Conservation (phyloP, 2,113 vertebrate genomes). For the Turdus rufiventris region DNA sequence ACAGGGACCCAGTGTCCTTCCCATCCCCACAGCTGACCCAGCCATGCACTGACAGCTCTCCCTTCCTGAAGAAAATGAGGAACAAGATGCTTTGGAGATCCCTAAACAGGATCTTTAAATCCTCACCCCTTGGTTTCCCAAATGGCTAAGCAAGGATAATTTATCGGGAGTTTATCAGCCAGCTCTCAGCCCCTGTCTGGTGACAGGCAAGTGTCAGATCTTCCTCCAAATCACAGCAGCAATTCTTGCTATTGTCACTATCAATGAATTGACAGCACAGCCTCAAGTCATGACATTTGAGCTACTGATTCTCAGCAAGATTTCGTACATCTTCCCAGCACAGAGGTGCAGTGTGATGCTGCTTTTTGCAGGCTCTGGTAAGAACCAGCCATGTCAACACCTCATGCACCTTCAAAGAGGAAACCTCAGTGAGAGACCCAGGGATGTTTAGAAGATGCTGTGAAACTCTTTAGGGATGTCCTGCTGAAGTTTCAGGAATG, state of each 20-base stretch:
- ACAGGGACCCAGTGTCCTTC: background rate
- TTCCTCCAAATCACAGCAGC: fast-evolving
- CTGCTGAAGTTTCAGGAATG: background rate
- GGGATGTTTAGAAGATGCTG: background rate
- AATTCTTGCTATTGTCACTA: background rate
- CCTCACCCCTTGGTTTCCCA: background rate
- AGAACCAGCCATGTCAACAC: background rate
- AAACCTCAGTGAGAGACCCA: background rate
- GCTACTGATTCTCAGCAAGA: background rate
- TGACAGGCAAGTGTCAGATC: background rate
- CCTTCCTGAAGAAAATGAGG: background rate
- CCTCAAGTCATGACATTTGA: background rate
- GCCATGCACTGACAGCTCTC: background rate
- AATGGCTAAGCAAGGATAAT: background rate
- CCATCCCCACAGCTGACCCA: background rate
- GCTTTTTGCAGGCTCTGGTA: background rate
- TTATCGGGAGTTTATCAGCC: background rate
- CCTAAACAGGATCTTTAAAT: background rate
- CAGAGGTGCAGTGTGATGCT: background rate
- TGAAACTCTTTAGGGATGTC: background rate
- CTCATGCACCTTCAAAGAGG: background rate
- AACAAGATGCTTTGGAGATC: background rate
- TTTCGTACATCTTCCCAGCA: background rate
- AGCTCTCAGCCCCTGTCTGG: background rate
- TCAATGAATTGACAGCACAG: slow-evolving; percentile 23